A percentile compares a stretch with the other conserved stretches of the same genome.
Conservation (phyloP, 2,113 vertebrate species). For the Channa maculata region DNA sequence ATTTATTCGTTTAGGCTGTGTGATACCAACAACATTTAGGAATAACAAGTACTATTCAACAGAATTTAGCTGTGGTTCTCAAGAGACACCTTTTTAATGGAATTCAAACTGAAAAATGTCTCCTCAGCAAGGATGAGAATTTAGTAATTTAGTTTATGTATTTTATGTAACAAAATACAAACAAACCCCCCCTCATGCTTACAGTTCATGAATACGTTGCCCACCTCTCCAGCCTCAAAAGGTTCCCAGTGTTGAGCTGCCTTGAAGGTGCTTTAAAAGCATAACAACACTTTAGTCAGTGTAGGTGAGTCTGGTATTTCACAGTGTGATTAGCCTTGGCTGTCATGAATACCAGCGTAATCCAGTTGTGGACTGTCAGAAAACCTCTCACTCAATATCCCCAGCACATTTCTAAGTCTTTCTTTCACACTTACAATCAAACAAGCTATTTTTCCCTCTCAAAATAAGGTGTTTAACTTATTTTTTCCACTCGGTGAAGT, state of each 20-base stretch:
- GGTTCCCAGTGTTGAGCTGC: neutral
- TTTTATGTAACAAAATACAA: neutral
- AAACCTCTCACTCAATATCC: constrained; percentile 53
- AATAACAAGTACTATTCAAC: constrained; percentile 1
- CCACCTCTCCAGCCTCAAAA: neutral
- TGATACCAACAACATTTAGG: constrained; percentile 6
- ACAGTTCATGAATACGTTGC: constrained; percentile 22
- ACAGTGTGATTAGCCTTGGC: constrained; percentile 54
- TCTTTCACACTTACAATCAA: constrained; percentile 39
- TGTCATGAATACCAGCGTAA: constrained; percentile 62
- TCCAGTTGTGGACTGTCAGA: constrained; percentile 46
- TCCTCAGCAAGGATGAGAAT: constrained; percentile 12
- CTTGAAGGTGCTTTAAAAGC: constrained; percentile 31
- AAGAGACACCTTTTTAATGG: constrained; percentile 1
- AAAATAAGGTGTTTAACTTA: constrained; percentile 43
- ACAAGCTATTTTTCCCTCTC: constrained; percentile 12
- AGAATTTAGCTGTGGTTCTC: constrained; percentile 11
- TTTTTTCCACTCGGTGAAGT: constrained; percentile 17
- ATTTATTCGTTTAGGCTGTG: neutral
- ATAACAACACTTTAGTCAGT: constrained; percentile 31
- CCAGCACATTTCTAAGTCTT: constrained; percentile 42
- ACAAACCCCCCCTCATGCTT: constrained; percentile 3
- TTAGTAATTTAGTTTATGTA: neutral
- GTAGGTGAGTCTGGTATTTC: constrained; percentile 39
- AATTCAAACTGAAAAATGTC: constrained; percentile 33